Evolutionary conservation across 2,888 invertebrate genomes (phyloP), one percentile per base, ranked within the genome.

Genomic region (Pseudococcus jackbeardsleyi): DNA sequence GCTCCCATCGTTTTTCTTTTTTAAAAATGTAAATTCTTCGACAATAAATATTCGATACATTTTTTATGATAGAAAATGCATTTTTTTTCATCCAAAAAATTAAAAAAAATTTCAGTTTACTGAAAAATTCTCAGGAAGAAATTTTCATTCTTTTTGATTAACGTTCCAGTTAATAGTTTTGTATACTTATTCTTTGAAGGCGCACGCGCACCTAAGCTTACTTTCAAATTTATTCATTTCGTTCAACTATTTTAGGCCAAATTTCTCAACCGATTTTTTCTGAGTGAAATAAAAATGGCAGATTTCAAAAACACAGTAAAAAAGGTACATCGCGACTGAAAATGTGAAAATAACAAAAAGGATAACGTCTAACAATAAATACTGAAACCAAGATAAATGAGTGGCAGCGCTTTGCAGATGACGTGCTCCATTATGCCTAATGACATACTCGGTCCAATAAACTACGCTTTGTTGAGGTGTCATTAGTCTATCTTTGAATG

Each of bases 391-490:
- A 26, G 85, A 64, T 42, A 85, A 42, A 39, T 85, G 26, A 33
- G 42, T 8, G 17, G 59, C 64, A 26, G 39, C 39, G 19, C 9
- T 85, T 85, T 64, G 26, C 59, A 64, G 64, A 85, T 85, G 85
- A 39, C 22, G 59, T 26, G 85, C 54, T 85, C 85, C 85, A 59
- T 85, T 85, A 39, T 85, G 85, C 26, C 19, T 15, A 59, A 85
- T 85, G 19, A 85, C 64, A 19, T 85, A 85, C 64, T 85, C 85
- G 39, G 59, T 85, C 85, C 85, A 85, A 85, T 85, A 85, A 64
- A 85, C 85, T 39, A 85, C 54, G 15, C 50, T 64, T 85, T 85
- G 54, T 64, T 59, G 85, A 9, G 85, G 85, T 19, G 42, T 39
- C 85, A 85, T 64, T 59, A 64, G 85, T 17, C 85, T 85, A 11